Evolutionary conservation across 2,797 vertebrate genomes (phyloP), one percentile per base, ranked within the genome.

Genomic region (Brachyalestes nurse): DNA sequence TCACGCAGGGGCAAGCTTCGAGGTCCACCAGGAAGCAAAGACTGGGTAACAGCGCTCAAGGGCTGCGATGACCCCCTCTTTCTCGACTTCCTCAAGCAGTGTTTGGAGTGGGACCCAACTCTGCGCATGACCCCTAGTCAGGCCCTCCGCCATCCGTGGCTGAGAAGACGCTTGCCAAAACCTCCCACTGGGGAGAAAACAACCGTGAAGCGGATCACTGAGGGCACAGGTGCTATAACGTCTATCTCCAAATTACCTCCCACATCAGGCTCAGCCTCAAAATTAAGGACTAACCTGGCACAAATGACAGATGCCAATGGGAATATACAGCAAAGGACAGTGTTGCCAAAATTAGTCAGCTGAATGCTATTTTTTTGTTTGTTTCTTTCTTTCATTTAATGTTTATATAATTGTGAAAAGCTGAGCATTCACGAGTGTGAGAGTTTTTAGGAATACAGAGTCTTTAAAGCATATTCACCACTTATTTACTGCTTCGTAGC

Each of bases 341-440:
- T 99, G 86, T 96, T 99, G 95, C 97, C 98, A 93, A 99, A 99
- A 94, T 95, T 99, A 49, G 97, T 99, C 88, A 99, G 96, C 94
- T 99, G 96, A 99, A 91, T 88, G 80, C 79, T 61, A 64, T 45
- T 65, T 73, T 80, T 45, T 66, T 47, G 55, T 82, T 82, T 81
- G 47, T 82, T 83, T 72, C 69, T 73, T 85, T 67, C 55, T 75
- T 78, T 62, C 58, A 72, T 65, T 76, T 64, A 74, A 78, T 84
- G 4, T 60, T 65, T 51, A 53, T 81, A 75, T 82, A 81, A 73
- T 81, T 76, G 81, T 86, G 84, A 61, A 84, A 82, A 82, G 73
- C 53, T 74, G 75, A 80, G 79, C 67, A 77, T 82, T 82, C 83
- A 83, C 69, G 75, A 92, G 91, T 89, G 91, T 93, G 93, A 77